Conservation (phyloP, 2,888 invertebrate species). For the Drosophila formosana region DNA sequence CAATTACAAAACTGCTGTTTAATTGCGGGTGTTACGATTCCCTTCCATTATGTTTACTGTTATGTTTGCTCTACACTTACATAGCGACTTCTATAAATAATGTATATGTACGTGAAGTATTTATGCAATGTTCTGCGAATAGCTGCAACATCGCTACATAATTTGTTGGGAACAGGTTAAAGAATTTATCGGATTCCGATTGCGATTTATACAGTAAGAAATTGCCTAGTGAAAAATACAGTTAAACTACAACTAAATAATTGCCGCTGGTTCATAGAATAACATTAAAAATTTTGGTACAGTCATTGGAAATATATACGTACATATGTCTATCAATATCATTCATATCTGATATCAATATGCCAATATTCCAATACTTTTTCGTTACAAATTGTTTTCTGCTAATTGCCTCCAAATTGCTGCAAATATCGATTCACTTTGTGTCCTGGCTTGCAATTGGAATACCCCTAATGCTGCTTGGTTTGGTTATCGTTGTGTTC, state of each 20-base stretch:
- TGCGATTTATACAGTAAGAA: slow-evolving; percentile 64
- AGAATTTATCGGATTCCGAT: slow-evolving; percentile 11
- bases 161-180: slow-evolving; percentile 19
- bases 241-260: slow-evolving; percentile 73
- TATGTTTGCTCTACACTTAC: slow-evolving; percentile 57
- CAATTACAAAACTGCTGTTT: slow-evolving; percentile 59
- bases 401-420: slow-evolving; percentile 27
- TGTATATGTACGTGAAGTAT: slow-evolving; percentile 23
- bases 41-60: slow-evolving; percentile 28
- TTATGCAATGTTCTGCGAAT: slow-evolving; percentile 11
- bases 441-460: slow-evolving; percentile 14
- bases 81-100: slow-evolving; percentile 41
- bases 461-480: slow-evolving; percentile 63
- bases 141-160: not conserved
- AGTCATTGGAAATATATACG: slow-evolving; percentile 55
- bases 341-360: slow-evolving; percentile 16
- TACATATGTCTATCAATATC: slow-evolving; percentile 8
- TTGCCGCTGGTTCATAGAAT: slow-evolving; percentile 57
- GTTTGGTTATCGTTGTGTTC: slow-evolving; percentile 54
- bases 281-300: slow-evolving; percentile 75
- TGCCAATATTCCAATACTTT: slow-evolving; percentile 12
- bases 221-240: slow-evolving; percentile 62
- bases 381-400: slow-evolving; percentile 18
- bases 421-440: slow-evolving; percentile 20
- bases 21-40: slow-evolving; percentile 1